Evolutionary conservation across 2,113 vertebrate genomes (phyloP), one percentile per base, ranked within the genome.

Genomic region (Dermatemys mawii): DNA sequence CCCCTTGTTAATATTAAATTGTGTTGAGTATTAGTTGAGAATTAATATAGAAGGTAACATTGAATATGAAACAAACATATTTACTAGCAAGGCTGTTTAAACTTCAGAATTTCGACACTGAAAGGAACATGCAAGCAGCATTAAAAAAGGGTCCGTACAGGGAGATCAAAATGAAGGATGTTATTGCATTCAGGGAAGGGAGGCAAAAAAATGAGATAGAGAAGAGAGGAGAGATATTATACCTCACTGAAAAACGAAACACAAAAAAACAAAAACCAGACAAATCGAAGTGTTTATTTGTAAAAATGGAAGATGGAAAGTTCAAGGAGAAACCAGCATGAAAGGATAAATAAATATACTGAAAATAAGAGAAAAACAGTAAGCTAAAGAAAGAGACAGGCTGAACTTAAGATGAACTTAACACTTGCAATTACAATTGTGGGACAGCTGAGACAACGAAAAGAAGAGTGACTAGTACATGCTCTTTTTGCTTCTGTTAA

Each of bases 351-450:
- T 81, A 95, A 89, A 73, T 41, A 51, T 91, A 16, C 7, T 57
- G 75, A 92, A 96, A 93, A 93, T 54, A 90, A 89, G 80, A 86
- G 32, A 88, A 83, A 53, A 84, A 79, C 53, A 63, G 29, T 78
- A 82, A 1, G 2, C 48, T 92, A 80, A 81, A 83, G 51, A 50
- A 63, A 51, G 29, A 89, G 5, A 76, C 24, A 90, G 79, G 54
- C 19, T 90, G 84, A 91, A 91, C 29, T 92, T 93, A 53, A 88
- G 32, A 35, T 54, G 27, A 53, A 60, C 51, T 6, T 84, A 91
- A 89, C 83, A 87, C 90, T 89, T 96, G 35, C n/a, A 5, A 2
- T 51, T 48, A 91, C 54, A 81, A 13, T 67, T 73, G 7, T 81
- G 53, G 73, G 44, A 75, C 13, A 91, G 50, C 87, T 53, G 86